Conservation (phyloP, 1,140 invertebrate genomes). For the Drosophila biarmipes region DNA sequence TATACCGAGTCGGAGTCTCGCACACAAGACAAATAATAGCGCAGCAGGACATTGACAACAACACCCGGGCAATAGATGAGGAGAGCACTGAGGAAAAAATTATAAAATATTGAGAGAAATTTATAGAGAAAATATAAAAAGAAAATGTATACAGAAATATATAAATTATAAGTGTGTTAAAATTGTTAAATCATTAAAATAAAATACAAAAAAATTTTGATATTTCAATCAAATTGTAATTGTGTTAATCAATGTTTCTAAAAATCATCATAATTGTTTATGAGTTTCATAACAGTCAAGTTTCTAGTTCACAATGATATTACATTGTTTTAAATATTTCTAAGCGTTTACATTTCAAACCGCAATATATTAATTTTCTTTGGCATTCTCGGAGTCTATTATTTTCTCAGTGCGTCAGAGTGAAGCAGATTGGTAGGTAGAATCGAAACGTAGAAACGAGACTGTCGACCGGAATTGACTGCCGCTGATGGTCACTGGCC, state of each 20-base stretch:
- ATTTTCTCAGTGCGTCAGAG: not conserved
- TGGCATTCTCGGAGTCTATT: not conserved
- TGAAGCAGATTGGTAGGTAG: slow-evolving; percentile 20
- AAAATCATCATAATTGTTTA: no score
- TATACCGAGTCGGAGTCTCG: slow-evolving; percentile 53
- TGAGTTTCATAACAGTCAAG: no score
- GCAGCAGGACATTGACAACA: slow-evolving; percentile 84
- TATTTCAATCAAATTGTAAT: no score
- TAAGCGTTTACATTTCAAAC: no score
- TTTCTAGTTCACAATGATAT: no score
- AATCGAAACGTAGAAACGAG: slow-evolving; percentile 24
- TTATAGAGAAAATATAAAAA: not conserved
- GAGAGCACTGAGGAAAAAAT: slow-evolving; percentile 22
- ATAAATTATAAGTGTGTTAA: no score
- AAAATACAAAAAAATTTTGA: no score
- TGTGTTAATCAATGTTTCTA: no score
- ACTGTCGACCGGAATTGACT: slow-evolving; percentile 51
- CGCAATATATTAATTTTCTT: not conserved
- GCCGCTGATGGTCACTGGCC: slow-evolving; percentile 51
- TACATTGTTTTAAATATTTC: no score
- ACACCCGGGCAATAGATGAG: slow-evolving; percentile 51
- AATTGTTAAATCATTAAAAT: no score
- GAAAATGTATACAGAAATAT: no score
- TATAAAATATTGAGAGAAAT: not conserved
- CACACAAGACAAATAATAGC: slow-evolving; percentile 84